Base-by-base conservation (phyloP, 2,888 invertebrate genomes). In the Gastracanthus pulcherrimus region DNA sequence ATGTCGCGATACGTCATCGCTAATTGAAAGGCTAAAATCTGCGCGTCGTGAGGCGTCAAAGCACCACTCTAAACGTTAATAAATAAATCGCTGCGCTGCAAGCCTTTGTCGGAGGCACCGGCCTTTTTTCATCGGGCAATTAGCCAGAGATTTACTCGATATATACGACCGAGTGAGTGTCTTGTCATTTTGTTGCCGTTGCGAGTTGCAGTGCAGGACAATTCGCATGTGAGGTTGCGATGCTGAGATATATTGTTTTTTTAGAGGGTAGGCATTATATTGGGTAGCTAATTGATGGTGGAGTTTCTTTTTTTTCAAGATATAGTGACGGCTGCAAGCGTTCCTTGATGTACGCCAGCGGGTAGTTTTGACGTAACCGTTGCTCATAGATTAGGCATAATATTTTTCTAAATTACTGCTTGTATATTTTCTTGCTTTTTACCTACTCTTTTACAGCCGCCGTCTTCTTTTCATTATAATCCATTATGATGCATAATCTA, bases 141-240 rank as follows among this genome's bases (percentile, higher is more conserved):
- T 90, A 90, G 89, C 88, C 87, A 87, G 87, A 89, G 90, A 90
- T 90, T 90, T 90, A 90, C 90, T 88, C 67, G 80, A 74, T 78
- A 3, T 34, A n/a, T 86, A 86, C 87, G 84, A 85, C 86, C 5
- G 13, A 9, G 87, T 66, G 6, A 7, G 87, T 13, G 19, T 62
- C 41, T 34, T 13, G 13, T 29, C 31, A n/a, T 62, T 36, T 19
- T n/a, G n/a, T 55, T 34, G 6, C 13, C 13, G 5, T 6, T 16
- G 34, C 36, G 5, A n/a, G 62, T 1, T 19, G 41, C 41, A 66
- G 36, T 38, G 11, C 23, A 23, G 26, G 26, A 26, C 26, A n/a
- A n/a, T n/a, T n/a, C n/a, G n/a, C n/a, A n/a, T n/a, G n/a, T n/a
- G n/a, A n/a, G n/a, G n/a, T n/a, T n/a, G n/a, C n/a, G n/a, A n/a